phyloP scores from a whole-genome alignment of 2,797 vertebrate genomes.

The Amblyraja radiata region DNA sequence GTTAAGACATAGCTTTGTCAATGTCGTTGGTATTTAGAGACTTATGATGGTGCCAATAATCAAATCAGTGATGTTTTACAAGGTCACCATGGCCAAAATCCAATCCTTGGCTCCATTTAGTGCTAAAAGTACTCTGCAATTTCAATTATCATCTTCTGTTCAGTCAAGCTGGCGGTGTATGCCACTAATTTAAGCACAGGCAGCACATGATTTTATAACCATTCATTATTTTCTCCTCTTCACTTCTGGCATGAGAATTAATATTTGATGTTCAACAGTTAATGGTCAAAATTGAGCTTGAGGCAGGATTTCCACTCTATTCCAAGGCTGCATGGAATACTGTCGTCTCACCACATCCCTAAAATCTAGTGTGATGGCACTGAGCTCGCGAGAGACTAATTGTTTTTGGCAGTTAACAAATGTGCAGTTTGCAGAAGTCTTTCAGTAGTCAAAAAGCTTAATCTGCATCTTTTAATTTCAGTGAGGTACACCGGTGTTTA shows the following conservation, averaged over 20 bases:
- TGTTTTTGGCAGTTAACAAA: too few species aligned
- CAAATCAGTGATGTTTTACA: not conserved
- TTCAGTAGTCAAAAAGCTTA: too few species aligned
- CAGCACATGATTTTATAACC: not conserved
- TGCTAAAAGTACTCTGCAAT: not conserved
- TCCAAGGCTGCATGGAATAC: too few species aligned
- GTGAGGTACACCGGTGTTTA: too few species aligned
- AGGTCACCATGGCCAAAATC: not conserved
- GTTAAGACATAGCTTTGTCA: too few species aligned
- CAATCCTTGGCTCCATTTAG: too few species aligned
- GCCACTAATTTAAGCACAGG: not conserved
- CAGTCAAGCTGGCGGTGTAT: not conserved
- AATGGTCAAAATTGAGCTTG: not conserved
- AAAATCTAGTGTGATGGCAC: not conserved
- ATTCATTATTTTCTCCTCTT: not conserved
- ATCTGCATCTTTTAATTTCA: too few species aligned
- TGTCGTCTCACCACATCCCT: not conserved
- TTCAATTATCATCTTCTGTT: not conserved
- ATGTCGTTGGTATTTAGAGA: too few species aligned
- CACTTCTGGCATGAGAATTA: not conserved
- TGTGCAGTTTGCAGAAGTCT: too few species aligned
- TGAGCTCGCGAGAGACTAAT: not conserved
- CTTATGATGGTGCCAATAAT: not conserved
- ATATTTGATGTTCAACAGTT: not conserved
- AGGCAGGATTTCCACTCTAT: not conserved